Evolutionary conservation across 2,113 vertebrate genomes (phyloP), one percentile per base, ranked within the genome.

Genomic region (Sturnus vulgaris): DNA sequence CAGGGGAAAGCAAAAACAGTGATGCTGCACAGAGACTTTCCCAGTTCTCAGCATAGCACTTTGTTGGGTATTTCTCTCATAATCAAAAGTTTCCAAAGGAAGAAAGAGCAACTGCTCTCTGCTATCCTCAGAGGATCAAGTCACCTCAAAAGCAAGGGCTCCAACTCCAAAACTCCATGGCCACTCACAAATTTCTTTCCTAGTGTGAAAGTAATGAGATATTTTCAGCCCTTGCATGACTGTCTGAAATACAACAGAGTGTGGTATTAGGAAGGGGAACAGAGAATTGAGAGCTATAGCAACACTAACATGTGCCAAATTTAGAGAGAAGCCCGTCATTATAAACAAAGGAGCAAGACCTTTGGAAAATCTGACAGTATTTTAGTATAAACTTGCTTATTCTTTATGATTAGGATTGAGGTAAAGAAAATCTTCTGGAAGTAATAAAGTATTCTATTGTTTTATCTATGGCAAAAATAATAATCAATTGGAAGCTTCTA

Each of bases 271-370:
- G 18, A 63, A 71, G 28, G 24, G 7, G 11, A 33, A 35, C 13
- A 76, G 73, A 76, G 21, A 49, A 50, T 0, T 44, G 31, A 71
- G 50, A 70, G 39, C 44, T 65, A 33, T 60, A 56, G 30, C 35
- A 83, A 13, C 11, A 60, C 5, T 10, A 44, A 15, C 0, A 0
- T 35, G 10, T 20, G 19, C 33, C 21, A 35, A 49, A 25, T 31
- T 35, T 20, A 71, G 69, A n/a, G 15, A n/a, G 33, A 39, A 91
- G 10, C 30, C 65, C 24, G 24, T 33, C 24, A 10, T 60, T 33
- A 24, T 76, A 59, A 79, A 40, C 11, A 33, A 86, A 79, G 12
- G 21, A 71, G 10, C 21, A 42, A 76, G 40, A 71, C 9, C 10
- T 71, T 46, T 42, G 57, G 30, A 78, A 66, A 90, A 61, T 8